Percentiles rank a stretch among this genome's conserved stretches.
Conservation (phyloP, 2,113 vertebrate species). For the Grammomys surdaster region DNA sequence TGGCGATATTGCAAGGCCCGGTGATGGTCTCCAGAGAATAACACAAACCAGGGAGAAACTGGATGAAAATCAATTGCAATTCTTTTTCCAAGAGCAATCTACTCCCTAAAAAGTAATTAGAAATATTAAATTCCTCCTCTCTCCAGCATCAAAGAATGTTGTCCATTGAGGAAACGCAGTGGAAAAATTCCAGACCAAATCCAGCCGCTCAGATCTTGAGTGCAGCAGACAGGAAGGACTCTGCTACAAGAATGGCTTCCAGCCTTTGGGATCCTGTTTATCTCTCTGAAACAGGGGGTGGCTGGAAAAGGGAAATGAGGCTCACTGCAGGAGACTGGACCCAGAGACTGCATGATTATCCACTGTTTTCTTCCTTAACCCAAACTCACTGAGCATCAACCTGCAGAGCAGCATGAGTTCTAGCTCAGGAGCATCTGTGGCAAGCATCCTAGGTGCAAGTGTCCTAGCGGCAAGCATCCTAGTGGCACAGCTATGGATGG, state of each 20-base stretch:
- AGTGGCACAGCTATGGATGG: background rate
- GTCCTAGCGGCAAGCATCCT: background rate
- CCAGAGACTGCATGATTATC: background rate
- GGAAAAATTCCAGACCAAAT: constrained; percentile 42
- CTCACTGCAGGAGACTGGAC: background rate
- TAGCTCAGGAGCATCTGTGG: background rate
- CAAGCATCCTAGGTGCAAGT: background rate
- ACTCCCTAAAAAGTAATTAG: constrained; percentile 75
- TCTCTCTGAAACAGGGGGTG: constrained; percentile 47
- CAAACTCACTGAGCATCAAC: background rate
- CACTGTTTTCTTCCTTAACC: constrained; percentile 42
- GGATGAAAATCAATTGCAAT: constrained; percentile 68
- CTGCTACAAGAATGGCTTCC: constrained; percentile 13
- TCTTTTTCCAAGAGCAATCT: constrained; percentile 66
- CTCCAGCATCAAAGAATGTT: constrained; percentile 58
- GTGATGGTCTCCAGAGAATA: constrained; percentile 54
- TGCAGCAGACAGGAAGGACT: background rate
- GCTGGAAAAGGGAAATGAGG: constrained; percentile 15
- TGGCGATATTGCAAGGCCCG: background rate
- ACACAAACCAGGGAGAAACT: constrained; percentile 44
- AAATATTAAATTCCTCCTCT: constrained; percentile 79
- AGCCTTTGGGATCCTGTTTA: constrained; percentile 7
- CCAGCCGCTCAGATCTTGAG: background rate
- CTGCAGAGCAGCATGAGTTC: background rate
- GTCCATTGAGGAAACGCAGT: constrained; percentile 42